Percentiles rank a stretch among this genome's conserved stretches.
Evolutionary conservation across 1,140 invertebrate genomes (phyloP).

Genomic region (Cyrtorhinus lividipennis): DNA sequence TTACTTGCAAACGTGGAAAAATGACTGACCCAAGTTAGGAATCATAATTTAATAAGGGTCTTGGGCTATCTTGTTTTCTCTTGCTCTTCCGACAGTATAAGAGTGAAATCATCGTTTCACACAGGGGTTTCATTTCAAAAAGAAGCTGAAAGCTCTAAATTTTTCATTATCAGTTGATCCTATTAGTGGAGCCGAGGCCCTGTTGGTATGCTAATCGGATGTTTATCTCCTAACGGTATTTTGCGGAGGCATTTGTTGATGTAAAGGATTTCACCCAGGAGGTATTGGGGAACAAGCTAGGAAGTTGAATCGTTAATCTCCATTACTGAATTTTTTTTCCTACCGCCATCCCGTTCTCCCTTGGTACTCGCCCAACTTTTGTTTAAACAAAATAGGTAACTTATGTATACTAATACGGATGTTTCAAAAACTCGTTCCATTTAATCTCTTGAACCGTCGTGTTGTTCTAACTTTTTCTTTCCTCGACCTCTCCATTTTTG

Average conservation of each 20-base stretch:
- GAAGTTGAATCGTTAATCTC: neutral
- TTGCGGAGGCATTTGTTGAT: neutral
- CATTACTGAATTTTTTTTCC: neutral
- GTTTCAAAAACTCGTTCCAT: too few relatives aligned
- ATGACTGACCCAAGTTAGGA: too few relatives aligned
- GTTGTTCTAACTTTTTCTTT: too few relatives aligned
- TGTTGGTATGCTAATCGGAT: neutral
- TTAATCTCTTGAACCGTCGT: too few relatives aligned
- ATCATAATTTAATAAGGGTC: too few relatives aligned
- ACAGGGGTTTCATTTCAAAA: too few relatives aligned
- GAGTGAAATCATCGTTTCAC: neutral
- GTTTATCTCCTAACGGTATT: neutral
- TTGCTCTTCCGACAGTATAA: neutral
- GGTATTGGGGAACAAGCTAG: neutral
- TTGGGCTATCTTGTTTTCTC: too few relatives aligned
- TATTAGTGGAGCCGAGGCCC: neutral
- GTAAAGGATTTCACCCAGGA: neutral
- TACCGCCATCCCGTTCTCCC: neutral
- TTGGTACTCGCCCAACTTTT: neutral
- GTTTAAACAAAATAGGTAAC: neutral
- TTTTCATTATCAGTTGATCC: neutral
- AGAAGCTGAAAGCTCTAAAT: too few relatives aligned
- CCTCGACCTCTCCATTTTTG: too few relatives aligned
- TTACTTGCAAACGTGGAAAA: neutral
- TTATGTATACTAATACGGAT: neutral